Base-by-base conservation (phyloP, 2,113 vertebrate species). In the Laticauda colubrina region DNA sequence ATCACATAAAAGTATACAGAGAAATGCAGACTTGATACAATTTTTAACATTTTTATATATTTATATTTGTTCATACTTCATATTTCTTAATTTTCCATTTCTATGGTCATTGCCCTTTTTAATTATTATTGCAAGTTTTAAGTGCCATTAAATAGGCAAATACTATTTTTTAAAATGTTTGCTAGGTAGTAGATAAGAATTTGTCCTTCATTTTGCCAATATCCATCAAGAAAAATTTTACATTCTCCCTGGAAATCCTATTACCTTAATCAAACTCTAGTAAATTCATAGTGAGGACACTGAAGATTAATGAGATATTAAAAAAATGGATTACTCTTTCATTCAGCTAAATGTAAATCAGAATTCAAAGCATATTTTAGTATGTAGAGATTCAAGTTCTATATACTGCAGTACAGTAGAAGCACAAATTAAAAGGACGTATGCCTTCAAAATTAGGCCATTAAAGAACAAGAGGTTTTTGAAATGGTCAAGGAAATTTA, bases 171-270 rank as follows among this genome's bases (percentile, higher is more conserved):
- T 29, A 29, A 85, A 5, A 0, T 69, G 87, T 75, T 75, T 95
- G 85, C n/a, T 92, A 43, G 12, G 1, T 11, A 0, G 26, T 51
- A 45, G 23, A 57, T 55, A 86, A 10, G 5, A 2, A 89, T 91
- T 45, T 57, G 54, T 45, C 21, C 43, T 29, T 55, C 11, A 48
- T 87, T n/a, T 59, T 61, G 43, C 89, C 20, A 88, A 69, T 26
- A 10, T 11, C 26, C 39, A 48, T 89, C 24, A 89, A 12, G 87
- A 91, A 64, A 23, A 2, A 91, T 92, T 94, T 92, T 90, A 1
- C 56, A 92, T 43, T 93, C 85, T 93, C 87, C 93, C 91, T 89
- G 55, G 54, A 94, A 93, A 89, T 20, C 85, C 93, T 39, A 18
- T 45, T 81, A 56, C 24, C 26, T 29, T 90, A 93, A 64, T 51